A percentile compares a stretch with the other conserved stretches of the same genome.
Conservation (phyloP, 1,140 invertebrate species). For the Semibalanus balanoides region DNA sequence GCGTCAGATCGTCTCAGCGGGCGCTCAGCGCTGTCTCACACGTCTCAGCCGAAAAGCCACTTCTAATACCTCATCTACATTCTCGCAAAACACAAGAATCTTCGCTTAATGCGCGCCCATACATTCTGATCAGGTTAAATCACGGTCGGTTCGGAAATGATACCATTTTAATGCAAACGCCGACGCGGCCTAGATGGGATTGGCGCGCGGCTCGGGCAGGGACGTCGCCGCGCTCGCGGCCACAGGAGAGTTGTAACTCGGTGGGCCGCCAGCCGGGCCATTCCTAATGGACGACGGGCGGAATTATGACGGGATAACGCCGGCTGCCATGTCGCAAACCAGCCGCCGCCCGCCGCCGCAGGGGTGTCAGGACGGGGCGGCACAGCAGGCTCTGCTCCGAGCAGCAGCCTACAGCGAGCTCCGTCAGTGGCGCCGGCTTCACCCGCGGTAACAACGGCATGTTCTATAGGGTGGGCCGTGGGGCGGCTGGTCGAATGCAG, state of each 20-base stretch:
- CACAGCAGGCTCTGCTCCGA: too few species aligned
- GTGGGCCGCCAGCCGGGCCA: neutral
- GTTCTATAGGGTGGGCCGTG: too few species aligned
- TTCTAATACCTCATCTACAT: slow-evolving; percentile 2
- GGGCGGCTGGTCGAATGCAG: too few species aligned
- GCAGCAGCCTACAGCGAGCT: too few species aligned
- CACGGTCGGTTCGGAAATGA: neutral
- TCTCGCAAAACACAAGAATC: neutral
- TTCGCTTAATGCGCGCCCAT: neutral
- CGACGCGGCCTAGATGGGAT: neutral
- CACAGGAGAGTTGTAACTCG: neutral
- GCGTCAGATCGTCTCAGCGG: neutral
- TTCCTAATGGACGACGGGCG: neutral
- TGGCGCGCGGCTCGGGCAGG: neutral
- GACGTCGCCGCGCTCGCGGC: neutral
- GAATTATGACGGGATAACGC: neutral
- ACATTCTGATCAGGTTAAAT: slow-evolving; percentile 2
- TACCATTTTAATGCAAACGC: slow-evolving; percentile 2
- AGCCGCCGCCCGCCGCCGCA: neutral
- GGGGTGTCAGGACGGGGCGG: too few species aligned
- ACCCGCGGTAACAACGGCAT: too few species aligned
- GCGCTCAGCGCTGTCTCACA: neutral
- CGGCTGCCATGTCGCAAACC: neutral
- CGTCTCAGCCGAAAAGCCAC: neutral
- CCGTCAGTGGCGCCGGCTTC: too few species aligned